Evolutionary conservation across 2,797 vertebrate genomes (phyloP), one percentile per base, ranked within the genome.

Genomic region (Poecile montanus): DNA sequence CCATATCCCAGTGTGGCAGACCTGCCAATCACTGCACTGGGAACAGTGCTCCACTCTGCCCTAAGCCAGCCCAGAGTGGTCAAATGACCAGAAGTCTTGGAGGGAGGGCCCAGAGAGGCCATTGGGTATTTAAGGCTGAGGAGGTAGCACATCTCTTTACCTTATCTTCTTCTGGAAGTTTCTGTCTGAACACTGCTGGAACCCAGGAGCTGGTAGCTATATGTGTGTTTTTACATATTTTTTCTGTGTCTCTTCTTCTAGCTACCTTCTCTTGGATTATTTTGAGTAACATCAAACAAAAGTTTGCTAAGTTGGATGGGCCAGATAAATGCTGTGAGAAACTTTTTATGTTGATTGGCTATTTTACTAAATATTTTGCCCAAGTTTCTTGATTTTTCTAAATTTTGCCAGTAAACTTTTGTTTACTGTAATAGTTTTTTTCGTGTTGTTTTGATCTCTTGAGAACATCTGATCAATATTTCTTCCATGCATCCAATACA

Each of bases 131-230:
- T 7, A 58, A 66, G 32, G 17, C 26, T 0, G 0, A 50, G 44
- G 19, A 57, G 15, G 26, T 0, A 1, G 16, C 1, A 9, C 0
- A 1, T 5, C 13, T 30, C 11, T 30, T 14, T 25, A 21, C 11
- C 6, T 7, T 25, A 0, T 34, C 4, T 26, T 57, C 1, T 2
- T 8, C 6, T 7, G 62, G 27, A 11, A 18, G 7, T 11, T 26
- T 62, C 5, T 74, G 1, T 20, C 3, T 58, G 26, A 18, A 4
- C 2, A 0, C 21, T 3, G 1, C 14, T 42, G 53, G 25, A 58
- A 10, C 11, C 26, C 21, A 21, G 26, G 36, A 30, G 21, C 4
- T 44, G 21, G 36, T 26, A 66, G 45, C 32, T 26, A 1, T 32
- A 3, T 15, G 7, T 44, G 26, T 51, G 32, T 8, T 58, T 44